Evolutionary conservation across 2,797 vertebrate genomes (phyloP).

Genomic region (Tachyglossus aculeatus): DNA sequence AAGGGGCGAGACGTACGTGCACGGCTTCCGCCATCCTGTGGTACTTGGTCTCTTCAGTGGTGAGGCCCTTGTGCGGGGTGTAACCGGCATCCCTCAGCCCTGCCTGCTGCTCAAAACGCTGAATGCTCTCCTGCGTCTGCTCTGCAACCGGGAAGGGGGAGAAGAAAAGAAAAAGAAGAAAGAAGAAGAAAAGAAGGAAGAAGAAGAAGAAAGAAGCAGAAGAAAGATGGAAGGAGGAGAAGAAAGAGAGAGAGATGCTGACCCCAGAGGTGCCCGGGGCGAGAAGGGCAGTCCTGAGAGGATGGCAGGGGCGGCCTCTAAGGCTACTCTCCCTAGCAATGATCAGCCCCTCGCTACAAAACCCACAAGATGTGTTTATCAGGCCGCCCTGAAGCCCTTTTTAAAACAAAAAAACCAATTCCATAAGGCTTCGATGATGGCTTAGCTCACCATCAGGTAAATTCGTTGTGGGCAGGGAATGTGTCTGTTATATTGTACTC

Average conservation of each 20-base stretch:
- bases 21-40: constrained; percentile 85
- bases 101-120: constrained; percentile 91
- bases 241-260: background rate
- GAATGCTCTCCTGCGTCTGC: constrained; percentile 91
- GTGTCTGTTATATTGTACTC: no score
- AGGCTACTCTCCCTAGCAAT: no score
- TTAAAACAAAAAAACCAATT: no score
- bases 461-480: no score
- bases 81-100: constrained; percentile 91
- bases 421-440: no score
- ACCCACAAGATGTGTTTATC: no score
- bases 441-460: no score
- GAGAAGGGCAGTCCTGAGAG: no score
- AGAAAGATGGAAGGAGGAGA: background rate
- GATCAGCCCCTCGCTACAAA: no score
- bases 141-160: constrained; percentile 73
- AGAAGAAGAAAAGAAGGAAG: background rate
- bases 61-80: constrained; percentile 91
- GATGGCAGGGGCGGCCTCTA: no score
- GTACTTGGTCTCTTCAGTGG: constrained; percentile 89
- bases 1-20: constrained; percentile 78
- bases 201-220: background rate
- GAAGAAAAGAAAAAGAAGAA: background rate
- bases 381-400: no score
- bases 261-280: no score